phyloP scores from a whole-genome alignment of 2,797 vertebrate genomes.

The Graptemys geographica region DNA sequence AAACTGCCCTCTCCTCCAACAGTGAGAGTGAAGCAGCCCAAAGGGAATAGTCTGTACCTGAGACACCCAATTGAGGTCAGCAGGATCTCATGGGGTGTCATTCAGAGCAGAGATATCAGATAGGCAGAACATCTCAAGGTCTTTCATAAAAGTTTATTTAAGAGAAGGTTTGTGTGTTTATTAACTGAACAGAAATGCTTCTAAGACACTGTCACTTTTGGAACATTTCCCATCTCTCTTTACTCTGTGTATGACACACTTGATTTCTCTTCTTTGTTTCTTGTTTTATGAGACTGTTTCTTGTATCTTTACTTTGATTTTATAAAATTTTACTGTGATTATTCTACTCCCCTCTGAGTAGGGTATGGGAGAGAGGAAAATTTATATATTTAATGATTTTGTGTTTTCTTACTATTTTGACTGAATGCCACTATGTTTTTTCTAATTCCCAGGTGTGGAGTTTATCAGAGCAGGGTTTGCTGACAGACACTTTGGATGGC shows the following conservation, averaged over 20 bases:
- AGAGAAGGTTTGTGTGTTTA: background rate
- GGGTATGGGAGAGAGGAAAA: background rate
- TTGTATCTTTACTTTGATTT: background rate
- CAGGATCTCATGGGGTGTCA: background rate
- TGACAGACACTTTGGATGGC: conserved; percentile 81
- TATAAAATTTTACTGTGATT: background rate
- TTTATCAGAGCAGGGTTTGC: conserved; percentile 79
- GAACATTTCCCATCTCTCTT: background rate
- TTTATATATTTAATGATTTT: background rate
- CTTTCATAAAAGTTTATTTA: background rate
- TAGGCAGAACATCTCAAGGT: background rate
- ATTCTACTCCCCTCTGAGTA: background rate
- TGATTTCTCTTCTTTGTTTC: background rate
- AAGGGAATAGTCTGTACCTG: background rate
- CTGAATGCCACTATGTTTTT: background rate
- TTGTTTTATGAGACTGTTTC: background rate
- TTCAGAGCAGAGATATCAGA: background rate
- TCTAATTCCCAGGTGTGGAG: conserved; percentile 84
- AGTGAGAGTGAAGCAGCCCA: background rate
- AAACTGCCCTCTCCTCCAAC: background rate
- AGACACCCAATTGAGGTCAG: background rate
- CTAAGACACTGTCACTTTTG: background rate
- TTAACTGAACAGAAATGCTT: background rate
- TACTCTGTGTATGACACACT: background rate
- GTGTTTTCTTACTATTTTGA: background rate